Base-by-base conservation (phyloP, 1,140 invertebrate genomes). In the Drosophila busckii region DNA sequence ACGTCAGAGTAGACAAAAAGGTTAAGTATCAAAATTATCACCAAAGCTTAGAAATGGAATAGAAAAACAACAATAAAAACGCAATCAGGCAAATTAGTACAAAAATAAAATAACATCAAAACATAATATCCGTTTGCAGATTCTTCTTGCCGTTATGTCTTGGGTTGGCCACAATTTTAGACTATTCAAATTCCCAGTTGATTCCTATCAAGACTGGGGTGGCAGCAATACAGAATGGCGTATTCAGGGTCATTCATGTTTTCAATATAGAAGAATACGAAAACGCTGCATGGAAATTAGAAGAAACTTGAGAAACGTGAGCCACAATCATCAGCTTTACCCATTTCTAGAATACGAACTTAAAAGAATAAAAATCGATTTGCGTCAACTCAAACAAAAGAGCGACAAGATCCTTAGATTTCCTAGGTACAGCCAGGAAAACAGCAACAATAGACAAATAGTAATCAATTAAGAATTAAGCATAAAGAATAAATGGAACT, bases 391-490 rank as follows among this genome's bases (percentile, higher is more conserved):
- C 13, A 16, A 15, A 6, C 12, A 34, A 34, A 17, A 34, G 31
- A 15, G 10, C 5, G 4, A 15, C 8, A 25, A 38, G 32, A 17
- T 20, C 48, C 7, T 26, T 50, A 37, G 20, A 50, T 10, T 6
- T 8, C 5, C 8, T 50, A n/a, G 49, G 49, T 4, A 42, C n/a
- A n/a, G n/a, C n/a, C n/a, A n/a, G n/a, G n/a, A n/a, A n/a, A n/a
- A 53, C 29, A 53, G 46, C 28, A 58, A 58, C 25, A 56, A 56
- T 45, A 56, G 20, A 28, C 53, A 56, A 40, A 15, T 56, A 48
- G 7, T 46, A 7, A 56, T 48, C 6, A 56, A 56, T 9, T 38
- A 12, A 13, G 4, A 25, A 16, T 8, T 56, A n/a, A 48, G 17
- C 5, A 38, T 5, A n/a, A 28, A 46, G 35, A 56, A 8, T 26